Evolutionary conservation across 2,113 vertebrate species (phyloP).

Genomic region (Dasyornis broadbenti): DNA sequence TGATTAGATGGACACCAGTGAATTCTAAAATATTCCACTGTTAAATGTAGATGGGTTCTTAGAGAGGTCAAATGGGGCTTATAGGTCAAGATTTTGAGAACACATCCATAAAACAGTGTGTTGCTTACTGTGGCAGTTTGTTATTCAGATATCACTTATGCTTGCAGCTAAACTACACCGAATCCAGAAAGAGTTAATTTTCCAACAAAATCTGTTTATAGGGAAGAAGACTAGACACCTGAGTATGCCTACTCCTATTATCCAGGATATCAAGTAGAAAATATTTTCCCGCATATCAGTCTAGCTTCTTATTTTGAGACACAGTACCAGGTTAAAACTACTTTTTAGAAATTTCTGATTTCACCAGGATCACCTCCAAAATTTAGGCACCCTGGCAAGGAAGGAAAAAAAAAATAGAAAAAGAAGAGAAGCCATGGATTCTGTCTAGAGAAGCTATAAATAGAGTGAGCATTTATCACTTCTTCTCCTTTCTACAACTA

Average conservation of each 20-base stretch:
- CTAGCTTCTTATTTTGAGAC: neutral
- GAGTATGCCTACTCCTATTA: neutral
- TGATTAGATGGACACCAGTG: rapidly evolving
- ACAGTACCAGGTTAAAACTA: neutral
- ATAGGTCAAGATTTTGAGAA: neutral
- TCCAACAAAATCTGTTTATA: neutral
- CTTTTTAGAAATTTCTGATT: neutral
- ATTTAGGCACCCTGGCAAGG: neutral
- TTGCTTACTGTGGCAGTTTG: neutral
- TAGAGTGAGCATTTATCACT: neutral
- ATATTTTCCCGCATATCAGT: neutral
- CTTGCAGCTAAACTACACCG: neutral
- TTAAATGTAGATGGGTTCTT: neutral
- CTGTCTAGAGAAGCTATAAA: neutral
- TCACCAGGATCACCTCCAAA: neutral
- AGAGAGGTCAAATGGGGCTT: neutral
- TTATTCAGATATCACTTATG: neutral
- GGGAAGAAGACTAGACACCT: neutral
- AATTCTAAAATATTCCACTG: neutral
- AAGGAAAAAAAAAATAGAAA: neutral
- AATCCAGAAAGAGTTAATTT: neutral
- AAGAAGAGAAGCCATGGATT: neutral
- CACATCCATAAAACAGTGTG: rapidly evolving
- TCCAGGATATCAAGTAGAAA: neutral
- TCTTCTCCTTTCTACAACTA: neutral